These are phyloP conservation scores for Hybos culiciformis DNA, from an alignment of 2,888 invertebrate genomes.

Conservation along the genomic window DNA sequence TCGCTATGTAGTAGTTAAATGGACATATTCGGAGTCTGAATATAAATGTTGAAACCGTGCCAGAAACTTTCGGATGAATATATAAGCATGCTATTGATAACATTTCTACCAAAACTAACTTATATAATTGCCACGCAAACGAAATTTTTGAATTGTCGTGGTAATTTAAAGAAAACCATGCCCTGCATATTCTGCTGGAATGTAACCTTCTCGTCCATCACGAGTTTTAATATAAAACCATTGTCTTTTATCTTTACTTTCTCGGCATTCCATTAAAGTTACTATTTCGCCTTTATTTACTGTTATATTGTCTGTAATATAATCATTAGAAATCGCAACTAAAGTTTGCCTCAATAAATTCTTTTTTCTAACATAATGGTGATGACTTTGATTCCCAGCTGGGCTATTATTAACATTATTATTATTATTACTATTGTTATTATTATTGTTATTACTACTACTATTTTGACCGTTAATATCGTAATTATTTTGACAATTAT, in stretches of 20 bases:
- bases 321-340: constrained; percentile 56
- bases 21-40: no score
- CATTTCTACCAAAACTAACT: no score
- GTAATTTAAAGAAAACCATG: constrained; percentile 61
- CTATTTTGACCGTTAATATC: constrained; percentile 19
- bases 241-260: constrained; percentile 46
- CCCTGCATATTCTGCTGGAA: constrained; percentile 63
- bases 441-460: constrained; percentile 23
- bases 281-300: constrained; percentile 65
- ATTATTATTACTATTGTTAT: no score
- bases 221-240: constrained; percentile 66
- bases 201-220: constrained; percentile 59
- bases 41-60: no score
- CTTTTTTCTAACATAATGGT: constrained; percentile 25
- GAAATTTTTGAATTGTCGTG: no score
- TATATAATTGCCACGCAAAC: no score
- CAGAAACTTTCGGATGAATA: no score
- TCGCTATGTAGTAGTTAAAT: no score
- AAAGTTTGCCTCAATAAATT: constrained; percentile 45
- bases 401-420: no score
- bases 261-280: constrained; percentile 44
- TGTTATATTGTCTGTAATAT: constrained; percentile 44
- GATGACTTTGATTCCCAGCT: no score
- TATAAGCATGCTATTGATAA: no score
- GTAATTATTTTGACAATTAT: constrained; percentile 15